A percentile compares a stretch with the other conserved stretches of the same genome.
Evolutionary conservation across 2,113 vertebrate species (phyloP).

Genomic region (Elephas maximus): DNA sequence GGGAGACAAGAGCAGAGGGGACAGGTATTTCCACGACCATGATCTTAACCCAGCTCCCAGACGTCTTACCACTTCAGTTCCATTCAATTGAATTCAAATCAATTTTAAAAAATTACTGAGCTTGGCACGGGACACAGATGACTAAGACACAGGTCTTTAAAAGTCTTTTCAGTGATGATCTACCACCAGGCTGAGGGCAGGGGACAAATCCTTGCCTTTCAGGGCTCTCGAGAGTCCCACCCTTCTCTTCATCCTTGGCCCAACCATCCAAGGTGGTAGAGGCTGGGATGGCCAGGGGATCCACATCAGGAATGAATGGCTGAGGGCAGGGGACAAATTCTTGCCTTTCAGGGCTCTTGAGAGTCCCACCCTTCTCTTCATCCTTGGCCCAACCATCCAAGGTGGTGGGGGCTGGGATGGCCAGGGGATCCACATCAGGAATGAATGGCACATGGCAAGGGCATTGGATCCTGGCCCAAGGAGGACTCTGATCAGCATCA

Average conservation of each 20-base stretch:
- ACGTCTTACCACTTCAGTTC: not conserved
- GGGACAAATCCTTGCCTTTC: not conserved
- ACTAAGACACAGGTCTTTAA: not conserved
- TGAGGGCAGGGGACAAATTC: not conserved
- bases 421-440: not conserved
- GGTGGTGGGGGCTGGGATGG: not conserved
- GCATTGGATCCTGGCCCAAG: not conserved
- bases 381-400: not conserved
- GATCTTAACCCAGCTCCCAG: not conserved
- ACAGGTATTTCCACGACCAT: not conserved
- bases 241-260: not conserved
- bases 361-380: not conserved
- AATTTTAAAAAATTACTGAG: not conserved
- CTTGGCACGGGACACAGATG: not conserved
- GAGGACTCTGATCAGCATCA: not conserved
- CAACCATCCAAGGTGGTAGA: not conserved
- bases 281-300: not conserved
- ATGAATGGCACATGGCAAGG: rapidly evolving
- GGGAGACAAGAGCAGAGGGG: not conserved
- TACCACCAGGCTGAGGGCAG: not conserved
- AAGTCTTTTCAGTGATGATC: not conserved
- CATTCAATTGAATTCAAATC: not conserved
- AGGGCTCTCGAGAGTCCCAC: not conserved
- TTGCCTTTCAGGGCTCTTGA: not conserved
- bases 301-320: not conserved